Evolutionary conservation across 2,113 vertebrate species (phyloP).

Genomic region (Eurystomus gularis): DNA sequence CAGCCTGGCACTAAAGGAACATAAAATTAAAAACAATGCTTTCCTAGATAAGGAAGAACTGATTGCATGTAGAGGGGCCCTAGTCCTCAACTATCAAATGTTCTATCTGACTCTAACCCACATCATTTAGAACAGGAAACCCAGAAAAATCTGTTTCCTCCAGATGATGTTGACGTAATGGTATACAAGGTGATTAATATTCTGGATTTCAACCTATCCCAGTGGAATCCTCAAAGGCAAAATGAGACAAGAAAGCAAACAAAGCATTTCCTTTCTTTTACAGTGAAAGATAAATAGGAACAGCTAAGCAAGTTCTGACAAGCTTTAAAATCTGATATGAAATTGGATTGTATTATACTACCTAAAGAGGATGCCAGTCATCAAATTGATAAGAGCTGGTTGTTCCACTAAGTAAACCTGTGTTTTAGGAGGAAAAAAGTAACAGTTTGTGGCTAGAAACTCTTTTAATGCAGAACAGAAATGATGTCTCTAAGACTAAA

Average conservation of each 20-base stretch:
- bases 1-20: neutral
- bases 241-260: slow-evolving; percentile 18
- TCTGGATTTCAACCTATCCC: slow-evolving; percentile 23
- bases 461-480: neutral
- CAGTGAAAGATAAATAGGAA: slow-evolving; percentile 42
- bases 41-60: neutral
- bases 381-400: neutral
- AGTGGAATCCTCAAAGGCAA: slow-evolving; percentile 14
- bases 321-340: slow-evolving; percentile 6
- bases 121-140: slow-evolving; percentile 35
- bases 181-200: slow-evolving; percentile 34
- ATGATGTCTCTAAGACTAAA: neutral
- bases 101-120: neutral
- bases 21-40: neutral
- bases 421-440: neutral
- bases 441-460: neutral
- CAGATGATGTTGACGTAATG: neutral
- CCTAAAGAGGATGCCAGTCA: neutral
- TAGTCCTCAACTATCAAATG: neutral
- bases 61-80: neutral
- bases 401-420: neutral
- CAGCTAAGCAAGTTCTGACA: slow-evolving; percentile 4
- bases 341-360: neutral
- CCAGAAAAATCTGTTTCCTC: slow-evolving; percentile 62
- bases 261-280: slow-evolving; percentile 53